phyloP scores from a whole-genome alignment of 2,888 invertebrate genomes.

The Ichneumon xanthorius region DNA sequence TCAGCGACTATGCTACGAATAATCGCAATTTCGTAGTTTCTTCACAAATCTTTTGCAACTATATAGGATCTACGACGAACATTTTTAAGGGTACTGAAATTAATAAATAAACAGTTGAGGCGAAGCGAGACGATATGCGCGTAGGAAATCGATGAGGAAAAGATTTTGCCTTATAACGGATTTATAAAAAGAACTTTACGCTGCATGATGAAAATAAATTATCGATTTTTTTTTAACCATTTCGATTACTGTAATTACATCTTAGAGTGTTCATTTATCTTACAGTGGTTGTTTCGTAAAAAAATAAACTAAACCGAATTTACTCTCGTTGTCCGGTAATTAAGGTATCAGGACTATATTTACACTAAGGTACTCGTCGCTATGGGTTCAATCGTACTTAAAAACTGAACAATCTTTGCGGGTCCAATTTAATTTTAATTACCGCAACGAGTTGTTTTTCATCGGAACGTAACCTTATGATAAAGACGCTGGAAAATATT shows the following conservation, averaged over 20 bases:
- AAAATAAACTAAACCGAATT: background rate
- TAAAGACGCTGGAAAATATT: too few species aligned
- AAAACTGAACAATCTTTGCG: too few species aligned
- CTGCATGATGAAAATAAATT: background rate
- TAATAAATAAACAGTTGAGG: constrained; percentile 22
- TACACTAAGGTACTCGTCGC: background rate
- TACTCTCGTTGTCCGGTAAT: background rate
- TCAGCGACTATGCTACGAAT: background rate
- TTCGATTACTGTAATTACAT: too few species aligned
- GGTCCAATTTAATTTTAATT: too few species aligned
- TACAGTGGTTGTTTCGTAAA: background rate
- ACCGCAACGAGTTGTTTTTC: too few species aligned
- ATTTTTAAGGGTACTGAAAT: constrained; percentile 37
- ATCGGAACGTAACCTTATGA: too few species aligned
- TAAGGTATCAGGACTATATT: background rate
- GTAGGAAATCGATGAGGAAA: background rate
- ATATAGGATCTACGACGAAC: background rate
- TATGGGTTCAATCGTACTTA: too few species aligned
- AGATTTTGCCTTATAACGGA: background rate
- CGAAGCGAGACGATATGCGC: background rate
- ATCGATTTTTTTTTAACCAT: background rate
- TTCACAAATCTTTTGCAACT: too few species aligned
- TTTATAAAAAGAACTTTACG: background rate
- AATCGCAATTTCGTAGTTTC: too few species aligned
- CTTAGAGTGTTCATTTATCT: too few species aligned